Evolutionary conservation across 2,888 invertebrate genomes (phyloP).

Genomic region (Netelia melanura): DNA sequence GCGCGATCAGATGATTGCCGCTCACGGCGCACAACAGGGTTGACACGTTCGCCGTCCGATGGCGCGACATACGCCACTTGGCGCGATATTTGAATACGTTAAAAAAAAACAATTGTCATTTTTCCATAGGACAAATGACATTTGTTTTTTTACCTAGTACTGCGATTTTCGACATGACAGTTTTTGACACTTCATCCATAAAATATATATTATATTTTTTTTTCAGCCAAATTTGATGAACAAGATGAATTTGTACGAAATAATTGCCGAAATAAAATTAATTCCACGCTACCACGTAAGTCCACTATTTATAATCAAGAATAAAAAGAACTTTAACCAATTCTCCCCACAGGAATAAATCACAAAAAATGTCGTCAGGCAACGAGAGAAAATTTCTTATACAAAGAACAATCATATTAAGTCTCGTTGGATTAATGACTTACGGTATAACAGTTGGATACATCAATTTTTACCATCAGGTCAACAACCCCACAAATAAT

Average conservation of each 20-base stretch:
- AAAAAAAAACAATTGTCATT: too few relatives aligned
- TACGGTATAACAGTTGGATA: slow-evolving; percentile 73
- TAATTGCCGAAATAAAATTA: too few relatives aligned
- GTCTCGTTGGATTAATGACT: slow-evolving; percentile 70
- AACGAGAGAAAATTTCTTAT: slow-evolving; percentile 68
- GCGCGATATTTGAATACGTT: slow-evolving; percentile 3
- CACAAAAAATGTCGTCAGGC: slow-evolving; percentile 51
- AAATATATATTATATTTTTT: too few relatives aligned
- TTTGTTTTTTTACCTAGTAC: too few relatives aligned
- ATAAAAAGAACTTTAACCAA: slow-evolving; percentile 7
- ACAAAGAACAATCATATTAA: slow-evolving; percentile 71
- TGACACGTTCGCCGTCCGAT: slow-evolving; percentile 14
- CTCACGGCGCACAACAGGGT: background rate
- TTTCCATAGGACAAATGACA: too few relatives aligned
- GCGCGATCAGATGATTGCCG: slow-evolving; percentile 3
- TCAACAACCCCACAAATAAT: slow-evolving; percentile 19
- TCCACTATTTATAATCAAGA: background rate
- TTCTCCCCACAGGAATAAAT: background rate
- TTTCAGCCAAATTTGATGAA: too few relatives aligned
- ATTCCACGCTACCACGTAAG: too few relatives aligned
- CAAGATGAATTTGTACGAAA: too few relatives aligned
- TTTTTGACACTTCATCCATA: too few relatives aligned
- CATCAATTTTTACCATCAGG: slow-evolving; percentile 66
- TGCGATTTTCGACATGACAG: too few relatives aligned
- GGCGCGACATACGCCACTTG: slow-evolving; percentile 19